phyloP scores from a whole-genome alignment of 2,797 vertebrate species.

The Phyllotis vaccarum region DNA sequence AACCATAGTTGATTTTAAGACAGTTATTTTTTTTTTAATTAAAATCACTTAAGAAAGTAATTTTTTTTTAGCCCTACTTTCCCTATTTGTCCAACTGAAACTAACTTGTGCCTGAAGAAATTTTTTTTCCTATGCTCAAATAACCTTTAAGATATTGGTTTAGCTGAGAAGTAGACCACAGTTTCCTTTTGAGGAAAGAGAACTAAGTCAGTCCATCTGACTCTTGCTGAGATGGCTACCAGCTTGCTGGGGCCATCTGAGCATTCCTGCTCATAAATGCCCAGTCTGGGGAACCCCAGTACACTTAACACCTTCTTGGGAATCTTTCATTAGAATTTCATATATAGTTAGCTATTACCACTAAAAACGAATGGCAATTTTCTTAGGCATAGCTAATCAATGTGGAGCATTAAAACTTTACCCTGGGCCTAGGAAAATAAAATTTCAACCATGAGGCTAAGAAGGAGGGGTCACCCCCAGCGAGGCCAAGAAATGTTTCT shows the following conservation, averaged over 20 bases:
- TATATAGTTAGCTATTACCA: constrained; percentile 31
- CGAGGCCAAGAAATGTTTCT: not conserved
- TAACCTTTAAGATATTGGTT: constrained; percentile 4
- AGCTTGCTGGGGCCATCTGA: constrained; percentile 42
- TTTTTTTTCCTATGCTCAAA: constrained; percentile 37
- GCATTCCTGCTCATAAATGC: constrained; percentile 57
- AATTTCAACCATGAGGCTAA: not conserved
- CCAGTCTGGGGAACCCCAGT: not conserved
- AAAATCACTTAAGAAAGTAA: constrained; percentile 30
- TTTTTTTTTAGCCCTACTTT: constrained; percentile 15
- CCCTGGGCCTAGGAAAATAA: constrained; percentile 68
- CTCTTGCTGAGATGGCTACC: constrained; percentile 17
- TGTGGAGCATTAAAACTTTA: constrained; percentile 57
- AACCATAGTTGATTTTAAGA: not conserved
- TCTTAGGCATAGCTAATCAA: constrained; percentile 61
- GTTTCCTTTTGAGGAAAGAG: constrained; percentile 44
- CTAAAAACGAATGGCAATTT: constrained; percentile 4
- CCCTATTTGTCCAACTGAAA: constrained; percentile 16
- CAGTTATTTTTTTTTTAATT: not conserved
- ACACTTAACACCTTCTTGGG: not conserved
- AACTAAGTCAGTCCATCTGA: not conserved
- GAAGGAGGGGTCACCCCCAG: not conserved
- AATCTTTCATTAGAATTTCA: constrained; percentile 15
- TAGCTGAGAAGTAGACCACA: constrained; percentile 42
- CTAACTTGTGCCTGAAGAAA: not conserved